Base-by-base conservation (phyloP, 2,888 invertebrate genomes). In the Agrotis puta region DNA sequence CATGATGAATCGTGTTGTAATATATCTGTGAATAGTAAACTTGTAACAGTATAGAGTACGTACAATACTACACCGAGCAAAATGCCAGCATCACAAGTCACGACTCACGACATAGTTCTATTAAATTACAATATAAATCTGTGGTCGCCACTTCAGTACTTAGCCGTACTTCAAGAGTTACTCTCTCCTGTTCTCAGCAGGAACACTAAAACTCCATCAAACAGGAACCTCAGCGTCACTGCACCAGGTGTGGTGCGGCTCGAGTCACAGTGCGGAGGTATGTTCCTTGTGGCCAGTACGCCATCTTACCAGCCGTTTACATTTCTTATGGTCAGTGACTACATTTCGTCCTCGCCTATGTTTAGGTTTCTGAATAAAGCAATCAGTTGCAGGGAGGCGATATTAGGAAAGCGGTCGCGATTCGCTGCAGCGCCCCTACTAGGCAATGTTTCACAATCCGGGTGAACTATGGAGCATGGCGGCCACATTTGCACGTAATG, bases 401-500 rank as follows among this genome's bases (percentile, higher is more conserved):
- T 64, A 43, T 78, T 54, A 78, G 64, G 78, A 39, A 56, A 56
- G 75, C 27, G 54, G 13, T 43, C 70, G 24, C 39, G 20, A 39
- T 1, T 39, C 33, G 56, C 39, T 24, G 50, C 54, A 22, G 48
- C 57, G 39, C 47, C 71, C 70, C n/a, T 50, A 61, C 24, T 43
- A 43, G 56, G 73, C 43, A 20, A 51, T 39, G 65, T 62, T 47
- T 45, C 74, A 47, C 74, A 48, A 62, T 18, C 20, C 56, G 16
- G 47, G 20, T 13, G 58, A 24, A 22, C 63, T 50, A 47, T 58
- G 73, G 61, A 47, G 73, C 47, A 47, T 58, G 73, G 61, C 51
- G 73, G 24, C 57, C 59, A 57, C 61, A 62, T 53, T 18, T 16
- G 33, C 53, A 62, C 66, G 56, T 24, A 62, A 48, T 57, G 43